A percentile compares a stretch with the other conserved stretches of the same genome.
phyloP scores from a whole-genome alignment of 2,888 invertebrate genomes.

The Linnaemya vulpina region DNA sequence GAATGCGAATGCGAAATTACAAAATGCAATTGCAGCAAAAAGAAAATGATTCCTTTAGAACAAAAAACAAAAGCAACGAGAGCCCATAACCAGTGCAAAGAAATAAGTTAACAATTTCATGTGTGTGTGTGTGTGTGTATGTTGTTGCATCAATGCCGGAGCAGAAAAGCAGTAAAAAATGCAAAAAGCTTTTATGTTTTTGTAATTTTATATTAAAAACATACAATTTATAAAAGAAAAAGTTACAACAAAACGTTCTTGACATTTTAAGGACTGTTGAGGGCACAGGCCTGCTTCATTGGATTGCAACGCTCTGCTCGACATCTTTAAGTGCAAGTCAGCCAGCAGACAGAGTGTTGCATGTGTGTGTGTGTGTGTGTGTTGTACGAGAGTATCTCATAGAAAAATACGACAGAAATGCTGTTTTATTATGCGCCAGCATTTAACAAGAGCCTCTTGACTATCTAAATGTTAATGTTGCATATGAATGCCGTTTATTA shows the following conservation, averaged over 20 bases:
- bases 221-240: slow-evolving; percentile 30
- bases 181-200: slow-evolving; percentile 31
- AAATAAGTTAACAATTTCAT: slow-evolving; percentile 28
- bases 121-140: slow-evolving; percentile 18
- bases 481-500: slow-evolving; percentile 24
- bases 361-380: too few species aligned
- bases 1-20: background rate
- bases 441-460: slow-evolving; percentile 35
- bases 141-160: slow-evolving; percentile 20
- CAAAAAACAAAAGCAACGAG: background rate
- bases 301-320: slow-evolving; percentile 37
- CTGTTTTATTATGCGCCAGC: slow-evolving; percentile 26
- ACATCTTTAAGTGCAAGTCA: slow-evolving; percentile 23
- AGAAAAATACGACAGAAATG: slow-evolving; percentile 18
- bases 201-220: slow-evolving; percentile 34
- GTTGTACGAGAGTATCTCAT: too few species aligned
- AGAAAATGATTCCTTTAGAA: background rate
- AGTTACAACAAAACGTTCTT: slow-evolving; percentile 60
- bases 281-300: slow-evolving; percentile 47
- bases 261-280: slow-evolving; percentile 70
- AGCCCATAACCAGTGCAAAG: background rate
- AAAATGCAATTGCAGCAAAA: slow-evolving; percentile 49
- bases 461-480: slow-evolving; percentile 17
- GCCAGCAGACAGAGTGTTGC: background rate
- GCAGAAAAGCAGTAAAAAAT: slow-evolving; percentile 5